Evolutionary conservation across 2,113 vertebrate genomes (phyloP).

Genomic region (Osmerus mordax): DNA sequence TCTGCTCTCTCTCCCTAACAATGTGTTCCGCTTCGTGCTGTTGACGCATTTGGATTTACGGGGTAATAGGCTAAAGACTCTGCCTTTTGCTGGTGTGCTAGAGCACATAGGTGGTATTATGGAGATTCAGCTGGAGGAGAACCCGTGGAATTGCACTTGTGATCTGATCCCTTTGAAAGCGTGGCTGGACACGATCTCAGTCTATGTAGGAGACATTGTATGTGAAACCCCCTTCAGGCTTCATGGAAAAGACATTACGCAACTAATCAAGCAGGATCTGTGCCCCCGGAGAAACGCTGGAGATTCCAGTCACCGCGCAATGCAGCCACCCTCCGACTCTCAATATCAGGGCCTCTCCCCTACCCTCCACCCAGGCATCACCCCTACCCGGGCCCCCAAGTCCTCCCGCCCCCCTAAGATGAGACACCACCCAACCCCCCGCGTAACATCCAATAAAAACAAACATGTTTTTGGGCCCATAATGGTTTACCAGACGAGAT

Average conservation of each 20-base stretch:
- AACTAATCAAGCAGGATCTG: conserved; percentile 94
- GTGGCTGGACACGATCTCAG: conserved; percentile 94
- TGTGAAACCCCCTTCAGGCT: conserved; percentile 95
- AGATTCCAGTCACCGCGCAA: conserved; percentile 75
- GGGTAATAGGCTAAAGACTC: conserved; percentile 90
- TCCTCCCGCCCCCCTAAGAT: conserved; percentile 90
- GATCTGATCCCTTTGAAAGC: conserved; percentile 93
- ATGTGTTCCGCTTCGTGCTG: conserved; percentile 95
- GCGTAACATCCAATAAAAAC: conserved; percentile 86
- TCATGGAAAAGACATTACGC: conserved; percentile 94
- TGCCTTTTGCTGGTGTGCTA: conserved; percentile 94
- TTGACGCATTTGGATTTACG: conserved; percentile 96
- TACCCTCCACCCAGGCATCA: conserved; percentile 80
- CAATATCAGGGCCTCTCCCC: conserved; percentile 76
- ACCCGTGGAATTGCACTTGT: conserved; percentile 98
- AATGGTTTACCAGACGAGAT: conserved; percentile 98
- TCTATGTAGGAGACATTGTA: conserved; percentile 96
- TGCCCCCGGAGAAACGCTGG: conserved; percentile 86
- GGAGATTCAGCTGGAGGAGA: conserved; percentile 98
- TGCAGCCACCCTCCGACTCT: conserved; percentile 78
- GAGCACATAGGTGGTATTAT: conserved; percentile 98
- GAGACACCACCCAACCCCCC: conserved; percentile 88
- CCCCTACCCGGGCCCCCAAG: conserved; percentile 85
- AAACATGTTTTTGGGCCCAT: conserved; percentile 95
- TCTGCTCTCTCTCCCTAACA: conserved; percentile 88